Evolutionary conservation across 2,797 vertebrate genomes (phyloP), one percentile per base, ranked within the genome.

Genomic region (Numenius phaeopus): DNA sequence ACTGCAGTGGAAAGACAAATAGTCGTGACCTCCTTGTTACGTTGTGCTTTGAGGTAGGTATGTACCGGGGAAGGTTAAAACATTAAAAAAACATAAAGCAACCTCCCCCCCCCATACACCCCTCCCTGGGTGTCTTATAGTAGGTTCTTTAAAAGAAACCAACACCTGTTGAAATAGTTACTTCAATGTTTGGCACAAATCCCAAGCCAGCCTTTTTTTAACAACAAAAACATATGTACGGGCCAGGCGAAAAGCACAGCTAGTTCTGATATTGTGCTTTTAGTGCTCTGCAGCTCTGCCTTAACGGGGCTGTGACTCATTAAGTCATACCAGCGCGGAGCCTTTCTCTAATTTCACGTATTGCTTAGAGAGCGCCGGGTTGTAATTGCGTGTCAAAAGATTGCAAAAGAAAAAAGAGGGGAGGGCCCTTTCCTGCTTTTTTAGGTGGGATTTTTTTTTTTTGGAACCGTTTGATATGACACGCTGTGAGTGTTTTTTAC

Each of bases 111-210:
- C 72, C 66, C 42, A 55, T 39, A 4, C 22, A 22, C 19, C 66
- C 57, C 20, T 27, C 82, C 87, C 59, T 2, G 66, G 2, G 50
- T 22, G 46, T 32, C 39, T 87, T 30, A 13, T 11, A 55, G n/a
- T 29, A 44, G 85, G 39, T 77, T 91, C 52, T 75, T 62, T 70
- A 91, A 66, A 80, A 66, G 83, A 90, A 82, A 37, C 50, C 94
- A 90, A 18, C 96, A 95, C 96, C 96, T 96, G 96, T 46, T 94
- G 96, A 24, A 96, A 58, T 12, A 47, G 78, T 96, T 96, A 69
- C 44, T 97, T 69, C 83, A 50, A 0, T 44, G 39, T 76, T 89
- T 97, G 96, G 96, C 94, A 40, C 58, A 7, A 24, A 52, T 89
- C 94, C 96, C 90, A 47, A 90, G 65, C 62, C 14, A 79, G 50